Conservation (phyloP, 2,113 vertebrate species). For the Brachyistius frenatus region DNA sequence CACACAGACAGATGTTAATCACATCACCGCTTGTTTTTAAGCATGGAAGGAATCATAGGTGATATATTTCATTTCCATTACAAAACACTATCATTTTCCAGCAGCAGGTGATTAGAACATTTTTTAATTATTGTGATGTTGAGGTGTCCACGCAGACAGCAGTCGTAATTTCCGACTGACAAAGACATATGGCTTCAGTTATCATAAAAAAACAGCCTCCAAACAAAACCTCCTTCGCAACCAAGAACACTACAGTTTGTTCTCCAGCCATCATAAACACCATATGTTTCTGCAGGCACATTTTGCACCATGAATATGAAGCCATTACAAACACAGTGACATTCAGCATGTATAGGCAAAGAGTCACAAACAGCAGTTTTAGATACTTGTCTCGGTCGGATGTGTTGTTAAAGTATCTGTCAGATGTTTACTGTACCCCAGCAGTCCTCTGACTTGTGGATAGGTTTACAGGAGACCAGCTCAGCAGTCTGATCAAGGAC, state of each 20-base stretch:
- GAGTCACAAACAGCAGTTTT: background rate
- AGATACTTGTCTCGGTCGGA: conserved; percentile 12
- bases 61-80: conserved; percentile 37
- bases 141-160: conserved; percentile 6
- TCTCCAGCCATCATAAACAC: conserved; percentile 26
- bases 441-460: conserved; percentile 23
- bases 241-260: conserved; percentile 23
- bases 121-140: conserved; percentile 8
- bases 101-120: conserved; percentile 52
- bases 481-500: conserved; percentile 63
- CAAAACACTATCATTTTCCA: conserved; percentile 9
- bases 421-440: conserved; percentile 7
- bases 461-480: conserved; percentile 41
- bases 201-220: conserved; percentile 6
- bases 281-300: conserved; percentile 24
- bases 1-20: conserved; percentile 22
- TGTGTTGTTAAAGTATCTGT: background rate
- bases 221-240: conserved; percentile 1
- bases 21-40: conserved; percentile 1
- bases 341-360: conserved; percentile 7
- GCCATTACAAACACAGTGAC: background rate
- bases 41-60: conserved; percentile 5
- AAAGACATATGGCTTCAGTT: conserved; percentile 35
- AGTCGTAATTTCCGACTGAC: conserved; percentile 28
- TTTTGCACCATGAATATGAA: background rate